phyloP scores from a whole-genome alignment of 1,140 invertebrate species.

The Pseudomyrmex gracilis region DNA sequence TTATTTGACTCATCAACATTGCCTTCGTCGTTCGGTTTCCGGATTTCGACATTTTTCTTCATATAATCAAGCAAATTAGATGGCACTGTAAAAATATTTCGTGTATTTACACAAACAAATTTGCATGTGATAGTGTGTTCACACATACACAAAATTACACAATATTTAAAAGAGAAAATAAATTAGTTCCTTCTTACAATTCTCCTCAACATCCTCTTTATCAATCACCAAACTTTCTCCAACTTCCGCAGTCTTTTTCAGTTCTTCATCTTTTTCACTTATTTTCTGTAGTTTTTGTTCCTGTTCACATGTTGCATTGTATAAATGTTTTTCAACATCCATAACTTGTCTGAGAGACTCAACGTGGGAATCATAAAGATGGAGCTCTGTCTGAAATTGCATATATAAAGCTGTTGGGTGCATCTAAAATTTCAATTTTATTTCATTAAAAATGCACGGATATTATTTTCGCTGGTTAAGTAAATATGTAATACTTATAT shows the following conservation, averaged over 20 bases:
- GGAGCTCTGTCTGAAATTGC: slow-evolving; percentile 84
- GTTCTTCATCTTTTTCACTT: slow-evolving; percentile 66
- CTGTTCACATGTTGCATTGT: slow-evolving; percentile 76
- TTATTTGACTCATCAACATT: slow-evolving; percentile 4
- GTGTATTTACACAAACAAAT: not conserved
- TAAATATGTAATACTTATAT: slow-evolving; percentile 14
- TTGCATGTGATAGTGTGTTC: no score
- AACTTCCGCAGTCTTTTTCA: slow-evolving; percentile 32
- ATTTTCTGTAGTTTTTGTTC: slow-evolving; percentile 76
- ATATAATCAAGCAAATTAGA: slow-evolving; percentile 14
- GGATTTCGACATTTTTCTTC: slow-evolving; percentile 26
- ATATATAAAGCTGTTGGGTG: slow-evolving; percentile 83
- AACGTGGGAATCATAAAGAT: slow-evolving; percentile 82
- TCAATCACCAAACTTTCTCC: slow-evolving; percentile 48
- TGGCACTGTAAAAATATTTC: slow-evolving; percentile 12
- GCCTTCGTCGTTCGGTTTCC: slow-evolving; percentile 14
- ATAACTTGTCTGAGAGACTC: slow-evolving; percentile 81
- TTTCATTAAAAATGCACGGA: slow-evolving; percentile 27
- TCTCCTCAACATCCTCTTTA: slow-evolving; percentile 67
- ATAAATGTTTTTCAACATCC: slow-evolving; percentile 81
- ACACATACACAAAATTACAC: not conserved
- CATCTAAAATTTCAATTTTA: slow-evolving; percentile 69
- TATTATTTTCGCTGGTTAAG: slow-evolving; percentile 1
- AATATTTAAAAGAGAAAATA: not conserved
- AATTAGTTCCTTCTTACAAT: slow-evolving; percentile 26